Evolutionary conservation across 2,888 invertebrate species (phyloP).

Genomic region (Amblyjoppa proteus): DNA sequence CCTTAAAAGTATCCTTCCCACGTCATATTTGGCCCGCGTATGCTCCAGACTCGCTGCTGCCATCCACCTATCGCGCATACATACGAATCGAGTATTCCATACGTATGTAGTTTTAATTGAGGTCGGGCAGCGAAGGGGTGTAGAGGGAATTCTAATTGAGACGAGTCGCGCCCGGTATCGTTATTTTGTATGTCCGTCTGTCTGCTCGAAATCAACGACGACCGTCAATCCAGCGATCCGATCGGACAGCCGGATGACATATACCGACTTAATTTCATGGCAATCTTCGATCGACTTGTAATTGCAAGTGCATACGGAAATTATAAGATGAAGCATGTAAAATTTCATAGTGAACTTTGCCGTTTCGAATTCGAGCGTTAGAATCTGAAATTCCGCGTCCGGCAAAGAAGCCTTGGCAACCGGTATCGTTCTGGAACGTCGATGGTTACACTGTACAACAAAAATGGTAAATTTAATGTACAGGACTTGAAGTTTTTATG

Average conservation of each 20-base stretch:
- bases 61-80: slow-evolving; percentile 55
- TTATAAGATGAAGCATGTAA: too few relatives aligned
- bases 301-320: too few relatives aligned
- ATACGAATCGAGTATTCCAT: slow-evolving; percentile 16
- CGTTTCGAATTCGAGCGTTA: too few relatives aligned
- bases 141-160: slow-evolving; percentile 66
- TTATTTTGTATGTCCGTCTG: slow-evolving; percentile 33
- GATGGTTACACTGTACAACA: too few relatives aligned
- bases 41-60: slow-evolving; percentile 48
- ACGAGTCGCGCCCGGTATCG: slow-evolving; percentile 61
- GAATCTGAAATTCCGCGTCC: too few relatives aligned
- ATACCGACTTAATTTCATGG: too few relatives aligned
- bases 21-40: slow-evolving; percentile 71
- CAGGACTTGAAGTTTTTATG: too few relatives aligned
- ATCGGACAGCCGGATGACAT: slow-evolving; percentile 1
- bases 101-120: slow-evolving; percentile 25
- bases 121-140: slow-evolving; percentile 36
- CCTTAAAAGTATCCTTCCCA: slow-evolving; percentile 70
- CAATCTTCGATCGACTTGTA: too few relatives aligned
- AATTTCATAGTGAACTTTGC: too few relatives aligned
- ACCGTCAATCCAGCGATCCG: slow-evolving; percentile 16
- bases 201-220: slow-evolving; percentile 50
- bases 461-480: too few relatives aligned
- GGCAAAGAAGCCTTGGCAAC: too few relatives aligned
- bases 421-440: too few relatives aligned